A percentile compares a stretch with the other conserved stretches of the same genome.
These are phyloP conservation scores for Orchesella cincta DNA, from an alignment of 1,140 invertebrate genomes.

Conservation along the genomic window DNA sequence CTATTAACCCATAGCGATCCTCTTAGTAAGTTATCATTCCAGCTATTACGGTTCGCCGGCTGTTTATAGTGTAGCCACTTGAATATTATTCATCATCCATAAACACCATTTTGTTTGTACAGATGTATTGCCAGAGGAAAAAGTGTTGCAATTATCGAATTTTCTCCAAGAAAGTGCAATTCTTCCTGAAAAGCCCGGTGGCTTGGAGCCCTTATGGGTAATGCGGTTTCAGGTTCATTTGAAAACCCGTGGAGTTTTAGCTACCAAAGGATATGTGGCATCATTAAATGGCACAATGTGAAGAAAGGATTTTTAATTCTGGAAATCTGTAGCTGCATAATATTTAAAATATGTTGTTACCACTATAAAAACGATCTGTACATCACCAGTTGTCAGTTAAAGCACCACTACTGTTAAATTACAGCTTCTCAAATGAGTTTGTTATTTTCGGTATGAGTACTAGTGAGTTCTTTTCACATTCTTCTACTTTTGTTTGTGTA, in stretches of 20 bases:
- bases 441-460: too few species aligned
- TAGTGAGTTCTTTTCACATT: too few species aligned
- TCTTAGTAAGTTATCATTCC: conserved; percentile 63
- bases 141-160: conserved; percentile 31
- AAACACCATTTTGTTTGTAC: conserved; percentile 53
- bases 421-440: too few species aligned
- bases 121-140: conserved; percentile 65
- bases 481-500: too few species aligned
- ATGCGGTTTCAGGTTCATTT: conserved; percentile 82
- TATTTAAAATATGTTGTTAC: background rate
- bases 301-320: background rate
- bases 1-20: conserved; percentile 94
- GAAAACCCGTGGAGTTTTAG: conserved; percentile 84
- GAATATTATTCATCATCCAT: too few species aligned
- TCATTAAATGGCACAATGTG: background rate
- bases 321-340: background rate
- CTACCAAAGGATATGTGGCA: conserved; percentile 74
- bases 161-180: background rate
- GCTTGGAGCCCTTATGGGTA: conserved; percentile 66
- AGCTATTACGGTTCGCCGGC: too few species aligned
- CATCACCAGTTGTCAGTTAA: background rate
- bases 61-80: too few species aligned
- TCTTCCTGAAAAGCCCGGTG: background rate
- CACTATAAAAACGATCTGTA: background rate
- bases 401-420: too few species aligned